These are phyloP conservation scores for Pandemis corylana DNA, from an alignment of 2,888 invertebrate species.

Conservation along the genomic window DNA sequence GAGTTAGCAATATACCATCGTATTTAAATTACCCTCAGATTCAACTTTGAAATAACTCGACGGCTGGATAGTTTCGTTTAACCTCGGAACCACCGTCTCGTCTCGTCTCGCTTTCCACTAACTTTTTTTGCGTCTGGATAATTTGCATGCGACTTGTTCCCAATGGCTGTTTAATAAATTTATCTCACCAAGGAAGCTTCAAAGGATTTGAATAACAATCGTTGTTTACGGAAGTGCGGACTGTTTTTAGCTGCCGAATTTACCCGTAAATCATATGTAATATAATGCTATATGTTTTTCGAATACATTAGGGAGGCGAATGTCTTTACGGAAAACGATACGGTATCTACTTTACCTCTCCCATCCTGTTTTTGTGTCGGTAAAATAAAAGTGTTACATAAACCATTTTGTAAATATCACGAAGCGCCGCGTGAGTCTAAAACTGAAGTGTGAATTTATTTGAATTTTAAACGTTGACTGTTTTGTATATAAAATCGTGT, in stretches of 20 bases:
- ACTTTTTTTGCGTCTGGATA: conserved; percentile 17
- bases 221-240: conserved; percentile 42
- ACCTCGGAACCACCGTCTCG: conserved; percentile 14
- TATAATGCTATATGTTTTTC: conserved; percentile 15
- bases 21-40: conserved; percentile 9
- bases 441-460: conserved; percentile 2
- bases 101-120: conserved; percentile 1
- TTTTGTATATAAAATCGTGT: conserved; percentile 24
- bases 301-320: conserved; percentile 17
- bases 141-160: conserved; percentile 19
- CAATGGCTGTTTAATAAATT: conserved; percentile 20
- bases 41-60: conserved; percentile 8
- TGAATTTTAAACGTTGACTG: conserved; percentile 9
- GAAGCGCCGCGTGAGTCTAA: neutral
- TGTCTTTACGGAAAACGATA: conserved; percentile 4
- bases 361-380: neutral
- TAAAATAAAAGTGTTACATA: neutral
- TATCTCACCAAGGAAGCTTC: conserved; percentile 13
- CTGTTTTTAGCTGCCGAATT: neutral
- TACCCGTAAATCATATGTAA: conserved; percentile 27
- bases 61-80: conserved; percentile 18
- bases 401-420: conserved; percentile 8
- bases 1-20: neutral
- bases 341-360: neutral
- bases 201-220: conserved; percentile 42